Evolutionary conservation across 1,140 invertebrate species (phyloP), one percentile per base, ranked within the genome.

Genomic region (Onthophagus taurus): DNA sequence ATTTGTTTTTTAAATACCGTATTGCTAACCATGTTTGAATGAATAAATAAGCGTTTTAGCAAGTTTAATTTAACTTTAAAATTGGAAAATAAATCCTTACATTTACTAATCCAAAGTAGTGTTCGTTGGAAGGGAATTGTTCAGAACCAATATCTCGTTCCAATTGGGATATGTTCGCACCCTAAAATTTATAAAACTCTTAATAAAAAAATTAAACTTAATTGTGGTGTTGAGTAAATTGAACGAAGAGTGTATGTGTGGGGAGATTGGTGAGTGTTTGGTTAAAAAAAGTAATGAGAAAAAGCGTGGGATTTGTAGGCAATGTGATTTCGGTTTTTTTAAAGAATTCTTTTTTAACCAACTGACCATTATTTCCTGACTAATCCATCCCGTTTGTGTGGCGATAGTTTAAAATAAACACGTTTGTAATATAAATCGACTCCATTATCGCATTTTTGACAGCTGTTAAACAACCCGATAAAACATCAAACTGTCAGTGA

Each of bases 51-150:
- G n/a, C n/a, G n/a, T n/a, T n/a, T n/a, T n/a, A n/a, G n/a, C n/a
- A n/a, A 33, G 44, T 13, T 45, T 47, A 21, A 38, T 26, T 7
- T 7, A 26, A 26, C 23, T 7, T 26, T 7, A 6, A 26, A 6
- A 26, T 7, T 26, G 23, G n/a, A 7, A 26, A 26, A n/a, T 34
- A 48, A 57, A 80, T 7, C 7, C 85, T 84, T 77, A 93, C 89
- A 81, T 97, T 97, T 48, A 97, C 90, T 71, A 98, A 78, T 64
- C 94, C 94, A 78, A 97, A 97, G 68, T 96, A 97, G 70, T 96
- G 90, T 71, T 98, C 94, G 71, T 97, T 97, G 39, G 87, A 84
- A 60, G 94, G 92, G 71, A 97, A 94, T 66, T 94, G 87, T 72
- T 96, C 93, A 55, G 88, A 81, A 60, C 93, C 93, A 63, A 98